A percentile compares a stretch with the other conserved stretches of the same genome.
Conservation (phyloP, 2,888 invertebrate genomes). For the Lepidochrysops patricia region DNA sequence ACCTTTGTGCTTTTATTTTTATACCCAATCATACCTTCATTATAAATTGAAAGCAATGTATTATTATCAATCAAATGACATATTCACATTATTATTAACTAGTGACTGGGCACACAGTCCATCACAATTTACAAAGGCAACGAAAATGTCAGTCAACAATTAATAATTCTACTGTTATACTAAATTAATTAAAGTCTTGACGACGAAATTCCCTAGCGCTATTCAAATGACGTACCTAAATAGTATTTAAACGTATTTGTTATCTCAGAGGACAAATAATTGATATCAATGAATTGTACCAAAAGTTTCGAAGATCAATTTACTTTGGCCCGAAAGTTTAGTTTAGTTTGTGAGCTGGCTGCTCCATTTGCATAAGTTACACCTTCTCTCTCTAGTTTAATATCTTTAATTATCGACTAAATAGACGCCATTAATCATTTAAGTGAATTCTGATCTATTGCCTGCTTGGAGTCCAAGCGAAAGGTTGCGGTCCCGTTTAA, state of each 20-base stretch:
- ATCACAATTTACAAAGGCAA: not conserved
- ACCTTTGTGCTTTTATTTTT: no score
- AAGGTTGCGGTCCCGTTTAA: conserved; percentile 34
- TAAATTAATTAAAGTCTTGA: not conserved
- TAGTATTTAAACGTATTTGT: conserved; percentile 7
- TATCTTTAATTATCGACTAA: conserved; percentile 46
- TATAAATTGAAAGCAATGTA: no score
- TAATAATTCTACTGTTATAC: not conserved
- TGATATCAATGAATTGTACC: conserved; percentile 31
- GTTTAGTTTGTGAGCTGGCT: conserved; percentile 30
- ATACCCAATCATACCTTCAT: no score
- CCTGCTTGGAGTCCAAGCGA: no score
- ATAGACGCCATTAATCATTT: conserved; percentile 55
- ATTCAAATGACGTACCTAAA: not conserved
- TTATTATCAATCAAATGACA: not conserved
- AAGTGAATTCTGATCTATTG: not conserved
- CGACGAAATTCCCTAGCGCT: not conserved
- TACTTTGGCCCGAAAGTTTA: conserved; percentile 13
- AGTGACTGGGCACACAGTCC: not conserved
- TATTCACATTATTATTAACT: not conserved
- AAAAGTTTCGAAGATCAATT: conserved; percentile 35
- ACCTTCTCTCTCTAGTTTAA: conserved; percentile 32
- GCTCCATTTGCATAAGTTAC: conserved; percentile 57
- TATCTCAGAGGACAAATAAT: conserved; percentile 16
- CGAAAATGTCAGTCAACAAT: not conserved